Evolutionary conservation across 2,797 vertebrate genomes (phyloP).

Genomic region (Sylvia borin): DNA sequence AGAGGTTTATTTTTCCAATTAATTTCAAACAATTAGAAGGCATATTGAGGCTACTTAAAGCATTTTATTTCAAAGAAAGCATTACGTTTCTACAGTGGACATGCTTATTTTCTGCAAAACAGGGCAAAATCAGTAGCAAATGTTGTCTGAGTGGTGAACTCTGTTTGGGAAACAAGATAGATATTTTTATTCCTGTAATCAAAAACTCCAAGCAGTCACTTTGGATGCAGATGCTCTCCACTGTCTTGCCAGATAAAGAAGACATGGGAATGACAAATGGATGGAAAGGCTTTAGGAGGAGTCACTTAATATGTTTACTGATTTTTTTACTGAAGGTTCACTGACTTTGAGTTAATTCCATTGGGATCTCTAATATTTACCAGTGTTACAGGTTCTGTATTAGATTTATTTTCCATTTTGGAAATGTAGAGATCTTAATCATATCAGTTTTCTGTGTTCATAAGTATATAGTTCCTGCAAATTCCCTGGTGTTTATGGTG

Average conservation of each 20-base stretch:
- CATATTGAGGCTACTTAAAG: slow-evolving; percentile 48
- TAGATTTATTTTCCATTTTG: background rate
- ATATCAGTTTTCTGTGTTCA: background rate
- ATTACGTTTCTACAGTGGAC: background rate
- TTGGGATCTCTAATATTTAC: background rate
- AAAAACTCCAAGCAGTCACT: background rate
- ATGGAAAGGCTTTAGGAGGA: background rate
- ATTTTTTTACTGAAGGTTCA: background rate
- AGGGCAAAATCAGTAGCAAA: background rate
- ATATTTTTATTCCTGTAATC: background rate
- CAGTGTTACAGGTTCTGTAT: background rate
- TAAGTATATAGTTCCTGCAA: background rate
- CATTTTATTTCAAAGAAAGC: slow-evolving; percentile 55
- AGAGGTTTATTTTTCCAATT: slow-evolving; percentile 60
- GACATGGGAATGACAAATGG: background rate
- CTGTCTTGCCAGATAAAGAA: background rate
- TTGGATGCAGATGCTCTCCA: background rate
- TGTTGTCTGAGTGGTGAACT: background rate
- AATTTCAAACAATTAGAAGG: slow-evolving; percentile 61
- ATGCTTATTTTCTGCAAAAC: background rate
- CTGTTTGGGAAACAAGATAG: background rate
- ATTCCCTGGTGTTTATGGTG: background rate
- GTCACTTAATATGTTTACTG: background rate
- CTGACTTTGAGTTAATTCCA: background rate
- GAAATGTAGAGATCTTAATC: background rate